A percentile compares a stretch with the other conserved stretches of the same genome.
Evolutionary conservation across 2,888 invertebrate species (phyloP).

Genomic region (Mactromeris polynyma): DNA sequence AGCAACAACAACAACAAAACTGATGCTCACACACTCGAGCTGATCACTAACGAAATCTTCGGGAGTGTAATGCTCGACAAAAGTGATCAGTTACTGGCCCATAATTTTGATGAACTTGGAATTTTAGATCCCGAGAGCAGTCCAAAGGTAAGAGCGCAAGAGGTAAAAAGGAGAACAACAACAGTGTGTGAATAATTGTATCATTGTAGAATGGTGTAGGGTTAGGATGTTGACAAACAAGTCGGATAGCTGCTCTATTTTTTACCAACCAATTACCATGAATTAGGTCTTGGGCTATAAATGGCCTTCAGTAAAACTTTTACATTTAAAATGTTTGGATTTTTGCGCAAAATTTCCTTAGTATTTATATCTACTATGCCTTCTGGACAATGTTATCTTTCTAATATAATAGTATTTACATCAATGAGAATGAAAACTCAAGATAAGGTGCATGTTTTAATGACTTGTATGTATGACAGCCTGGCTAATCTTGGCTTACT

Average conservation of each 20-base stretch:
- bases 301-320: background rate
- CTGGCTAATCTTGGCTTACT: background rate
- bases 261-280: background rate
- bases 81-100: constrained; percentile 76
- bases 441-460: background rate
- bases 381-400: too few species aligned
- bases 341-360: background rate
- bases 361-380: background rate
- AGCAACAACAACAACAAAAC: constrained; percentile 59
- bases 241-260: background rate
- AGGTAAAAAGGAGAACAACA: constrained; percentile 23
- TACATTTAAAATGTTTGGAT: background rate
- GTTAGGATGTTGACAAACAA: background rate
- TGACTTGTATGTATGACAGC: background rate
- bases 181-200: constrained; percentile 1
- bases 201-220: constrained; percentile 3
- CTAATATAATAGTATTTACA: too few species aligned
- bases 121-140: constrained; percentile 81
- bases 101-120: constrained; percentile 85
- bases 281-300: background rate
- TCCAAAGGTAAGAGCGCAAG: constrained; percentile 75
- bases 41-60: constrained; percentile 84
- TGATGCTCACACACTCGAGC: constrained; percentile 75
- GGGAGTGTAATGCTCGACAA: constrained; percentile 83
- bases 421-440: background rate